Base-by-base conservation (phyloP, 2,888 invertebrate genomes). In the Trimorus sp. region DNA sequence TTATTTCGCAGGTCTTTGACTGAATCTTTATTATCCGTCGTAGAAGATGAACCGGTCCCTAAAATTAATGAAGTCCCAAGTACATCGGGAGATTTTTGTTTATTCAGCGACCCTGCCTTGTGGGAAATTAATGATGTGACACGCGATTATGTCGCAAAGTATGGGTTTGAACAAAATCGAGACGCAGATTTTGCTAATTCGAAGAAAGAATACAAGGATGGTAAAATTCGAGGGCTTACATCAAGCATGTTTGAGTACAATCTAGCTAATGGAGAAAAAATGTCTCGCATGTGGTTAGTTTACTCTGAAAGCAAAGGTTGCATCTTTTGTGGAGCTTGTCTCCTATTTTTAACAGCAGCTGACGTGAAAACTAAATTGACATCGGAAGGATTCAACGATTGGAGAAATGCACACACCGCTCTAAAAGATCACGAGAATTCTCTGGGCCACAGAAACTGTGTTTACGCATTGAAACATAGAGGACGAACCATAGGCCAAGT, bases 341-440 rank as follows among this genome's bases (percentile, higher is more conserved):
- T 76, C n/a, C 8, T 68, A 8, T 68, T 68, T 76, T 16, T 53
- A 40, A 75, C 37, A 36, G 6, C 58, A 7, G 58, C 56, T 14
- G 65, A 53, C 2, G n/a, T 7, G 9, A 36, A 42, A 54, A 56
- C 45, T 12, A 68, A 68, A 42, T 54, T 54, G 8, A 12, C 16
- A 11, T 68, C 68, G 40, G 75, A 38, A 9, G 75, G 66, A 2
- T 75, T 66, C n/a, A 56, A 60, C 37, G 66, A 75, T 38, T 75
- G 66, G 75, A 59, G 53, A 75, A 75, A 75, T 59, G 66, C 51
- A n/a, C 11, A 66, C 49, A 8, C 37, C 7, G 15, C 16, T 15
- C 51, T 66, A 0, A 75, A 66, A 40, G 75, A 75, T 5, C 75
- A 75, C 53, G 66, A 60, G 51, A 75, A 75, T 75, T 75, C 66